Evolutionary conservation across 2,113 vertebrate genomes (phyloP).

Genomic region (Leptobrachium leishanense): DNA sequence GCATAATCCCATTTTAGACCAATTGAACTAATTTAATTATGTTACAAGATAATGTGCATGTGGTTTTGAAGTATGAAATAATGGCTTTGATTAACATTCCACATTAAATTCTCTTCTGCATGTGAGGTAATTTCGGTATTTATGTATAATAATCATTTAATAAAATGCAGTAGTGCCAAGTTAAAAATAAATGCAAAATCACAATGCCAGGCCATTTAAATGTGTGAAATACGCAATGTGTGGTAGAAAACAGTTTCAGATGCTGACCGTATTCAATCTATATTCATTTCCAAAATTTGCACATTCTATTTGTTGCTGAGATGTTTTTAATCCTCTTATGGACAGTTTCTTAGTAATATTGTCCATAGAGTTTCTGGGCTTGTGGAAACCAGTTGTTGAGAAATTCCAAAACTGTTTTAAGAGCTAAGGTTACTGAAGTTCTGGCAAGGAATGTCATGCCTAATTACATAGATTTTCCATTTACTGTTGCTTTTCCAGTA

Average conservation of each 20-base stretch:
- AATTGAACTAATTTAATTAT: constrained; percentile 22
- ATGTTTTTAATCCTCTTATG: not conserved
- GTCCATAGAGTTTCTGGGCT: not conserved
- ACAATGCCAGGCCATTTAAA: not conserved
- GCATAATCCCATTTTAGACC: not conserved
- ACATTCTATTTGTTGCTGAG: not conserved
- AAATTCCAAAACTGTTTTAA: not conserved
- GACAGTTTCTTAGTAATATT: not conserved
- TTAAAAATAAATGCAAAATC: not conserved
- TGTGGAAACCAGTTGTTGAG: not conserved
- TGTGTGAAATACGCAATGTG: not conserved
- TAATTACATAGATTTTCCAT: constrained; percentile 19
- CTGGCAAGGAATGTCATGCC: not conserved
- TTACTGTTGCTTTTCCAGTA: not conserved
- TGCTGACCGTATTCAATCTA: not conserved
- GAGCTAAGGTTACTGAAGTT: constrained; percentile 25
- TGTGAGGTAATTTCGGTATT: not conserved
- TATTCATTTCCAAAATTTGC: not conserved
- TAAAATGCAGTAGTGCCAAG: not conserved
- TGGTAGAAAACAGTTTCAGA: not conserved
- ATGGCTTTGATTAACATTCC: constrained; percentile 8
- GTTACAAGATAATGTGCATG: constrained; percentile 12
- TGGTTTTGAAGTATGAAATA: constrained; percentile 10
- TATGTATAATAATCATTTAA: not conserved
- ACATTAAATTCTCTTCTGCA: not conserved